Evolutionary conservation across 1,140 invertebrate species (phyloP).

Genomic region (Cylas formicarius): DNA sequence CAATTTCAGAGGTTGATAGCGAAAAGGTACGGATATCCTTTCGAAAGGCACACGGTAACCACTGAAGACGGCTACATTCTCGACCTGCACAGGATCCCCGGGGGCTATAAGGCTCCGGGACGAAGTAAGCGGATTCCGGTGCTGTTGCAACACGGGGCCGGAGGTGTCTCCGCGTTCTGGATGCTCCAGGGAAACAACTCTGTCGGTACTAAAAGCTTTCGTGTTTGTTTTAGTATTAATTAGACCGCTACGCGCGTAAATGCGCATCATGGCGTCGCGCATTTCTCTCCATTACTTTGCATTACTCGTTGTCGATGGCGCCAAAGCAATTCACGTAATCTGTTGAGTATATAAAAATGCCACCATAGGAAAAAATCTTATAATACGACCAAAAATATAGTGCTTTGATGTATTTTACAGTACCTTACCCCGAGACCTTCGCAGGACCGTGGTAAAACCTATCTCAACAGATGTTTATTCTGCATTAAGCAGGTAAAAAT

Average conservation of each 20-base stretch:
- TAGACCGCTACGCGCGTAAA: background rate
- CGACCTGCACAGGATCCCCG: constrained; percentile 45
- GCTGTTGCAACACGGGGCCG: constrained; percentile 57
- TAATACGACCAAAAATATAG: too few species aligned
- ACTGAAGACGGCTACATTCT: constrained; percentile 51
- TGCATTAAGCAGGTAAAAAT: too few species aligned
- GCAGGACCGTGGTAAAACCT: too few species aligned
- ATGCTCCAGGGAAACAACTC: constrained; percentile 45
- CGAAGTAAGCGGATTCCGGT: constrained; percentile 39
- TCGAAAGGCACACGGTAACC: constrained; percentile 44
- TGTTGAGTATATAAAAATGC: background rate
- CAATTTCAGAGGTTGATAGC: constrained; percentile 41
- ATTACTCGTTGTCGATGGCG: background rate
- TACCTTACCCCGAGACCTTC: too few species aligned
- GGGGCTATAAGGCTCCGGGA: background rate
- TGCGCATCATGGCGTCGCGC: background rate
- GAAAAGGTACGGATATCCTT: constrained; percentile 45
- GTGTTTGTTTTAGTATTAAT: background rate
- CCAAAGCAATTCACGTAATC: background rate
- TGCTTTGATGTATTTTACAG: background rate
- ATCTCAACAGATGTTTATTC: too few species aligned
- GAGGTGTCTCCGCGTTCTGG: constrained; percentile 50
- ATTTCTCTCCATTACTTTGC: background rate
- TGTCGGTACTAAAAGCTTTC: constrained; percentile 20
- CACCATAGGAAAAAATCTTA: background rate